A percentile compares a stretch with the other conserved stretches of the same genome.
These are phyloP conservation scores for Drosophila ercepeae DNA, from an alignment of 1,140 invertebrate genomes.

Conservation along the genomic window DNA sequence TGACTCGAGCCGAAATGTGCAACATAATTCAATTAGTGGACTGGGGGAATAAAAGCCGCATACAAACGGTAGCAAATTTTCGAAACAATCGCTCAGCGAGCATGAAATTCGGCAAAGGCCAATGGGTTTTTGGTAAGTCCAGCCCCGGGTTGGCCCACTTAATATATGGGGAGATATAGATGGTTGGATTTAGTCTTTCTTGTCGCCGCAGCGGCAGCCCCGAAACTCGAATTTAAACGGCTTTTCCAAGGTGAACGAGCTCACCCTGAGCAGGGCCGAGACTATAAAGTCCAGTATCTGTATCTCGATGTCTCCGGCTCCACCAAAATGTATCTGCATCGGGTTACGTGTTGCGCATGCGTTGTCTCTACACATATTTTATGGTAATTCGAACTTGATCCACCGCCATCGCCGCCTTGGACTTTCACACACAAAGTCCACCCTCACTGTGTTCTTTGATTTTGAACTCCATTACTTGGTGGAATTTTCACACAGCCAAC, in stretches of 20 bases:
- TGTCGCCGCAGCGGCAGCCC: constrained; percentile 14
- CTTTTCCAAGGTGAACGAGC: constrained; percentile 65
- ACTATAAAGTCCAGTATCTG: constrained; percentile 31
- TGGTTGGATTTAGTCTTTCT: constrained; percentile 47
- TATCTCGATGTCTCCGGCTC: constrained; percentile 8
- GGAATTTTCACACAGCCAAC: constrained; percentile 64
- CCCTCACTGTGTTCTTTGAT: constrained; percentile 32
- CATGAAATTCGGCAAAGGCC: constrained; percentile 57
- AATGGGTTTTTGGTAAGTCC: constrained; percentile 20
- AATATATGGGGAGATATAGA: constrained; percentile 32
- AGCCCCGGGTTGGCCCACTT: constrained; percentile 18
- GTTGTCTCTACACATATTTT: constrained; percentile 72
- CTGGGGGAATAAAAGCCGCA: constrained; percentile 13
- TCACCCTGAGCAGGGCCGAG: constrained; percentile 35
- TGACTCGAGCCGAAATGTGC: constrained; percentile 53
- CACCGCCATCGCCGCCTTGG: constrained; percentile 19
- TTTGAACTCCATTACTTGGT: too few species aligned
- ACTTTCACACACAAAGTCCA: constrained; percentile 52
- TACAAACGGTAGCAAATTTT: constrained; percentile 47
- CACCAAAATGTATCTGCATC: constrained; percentile 36
- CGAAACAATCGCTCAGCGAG: constrained; percentile 39
- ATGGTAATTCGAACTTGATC: constrained; percentile 71
- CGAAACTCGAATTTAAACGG: constrained; percentile 60
- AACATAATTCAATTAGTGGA: constrained; percentile 77
- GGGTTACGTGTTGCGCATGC: constrained; percentile 71